These are phyloP conservation scores for Cottoperca gobio DNA, from an alignment of 2,797 vertebrate genomes.

Conservation along the genomic window DNA sequence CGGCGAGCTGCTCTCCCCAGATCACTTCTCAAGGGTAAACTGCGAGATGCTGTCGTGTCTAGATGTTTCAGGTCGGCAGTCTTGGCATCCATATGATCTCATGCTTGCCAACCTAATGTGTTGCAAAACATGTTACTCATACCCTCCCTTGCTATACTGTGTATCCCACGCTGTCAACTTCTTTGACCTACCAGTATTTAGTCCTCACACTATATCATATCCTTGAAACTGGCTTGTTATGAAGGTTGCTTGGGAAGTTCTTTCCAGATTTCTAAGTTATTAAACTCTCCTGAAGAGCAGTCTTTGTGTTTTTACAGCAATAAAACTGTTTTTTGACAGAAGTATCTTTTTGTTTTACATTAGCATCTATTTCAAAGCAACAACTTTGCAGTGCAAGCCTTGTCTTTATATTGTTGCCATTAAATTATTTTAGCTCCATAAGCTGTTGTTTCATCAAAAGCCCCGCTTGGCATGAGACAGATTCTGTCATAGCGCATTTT, in stretches of 20 bases:
- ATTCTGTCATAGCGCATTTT: slow-evolving; percentile 41
- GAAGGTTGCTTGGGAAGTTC: neutral
- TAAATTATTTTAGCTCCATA: slow-evolving; percentile 36
- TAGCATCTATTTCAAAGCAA: slow-evolving; percentile 38
- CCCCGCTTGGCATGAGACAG: slow-evolving; percentile 25
- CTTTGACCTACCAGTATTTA: slow-evolving; percentile 41
- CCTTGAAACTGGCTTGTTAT: neutral
- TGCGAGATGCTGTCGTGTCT: slow-evolving; percentile 52
- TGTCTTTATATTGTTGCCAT: slow-evolving; percentile 20
- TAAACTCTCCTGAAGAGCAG: slow-evolving; percentile 2
- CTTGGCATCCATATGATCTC: slow-evolving; percentile 60
- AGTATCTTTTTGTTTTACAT: slow-evolving; percentile 11
- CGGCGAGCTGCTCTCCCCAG: slow-evolving; percentile 53
- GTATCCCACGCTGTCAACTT: slow-evolving; percentile 4
- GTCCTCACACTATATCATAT: slow-evolving; percentile 1
- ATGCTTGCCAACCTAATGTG: slow-evolving; percentile 56
- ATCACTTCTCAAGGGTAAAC: slow-evolving; percentile 80
- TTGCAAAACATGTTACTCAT: slow-evolving; percentile 45
- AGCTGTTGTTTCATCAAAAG: slow-evolving; percentile 49
- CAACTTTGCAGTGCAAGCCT: slow-evolving; percentile 26
- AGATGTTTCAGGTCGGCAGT: slow-evolving; percentile 65
- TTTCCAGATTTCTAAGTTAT: neutral
- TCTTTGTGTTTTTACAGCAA: slow-evolving; percentile 7
- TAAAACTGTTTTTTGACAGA: slow-evolving; percentile 8
- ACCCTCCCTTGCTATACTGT: neutral